These are phyloP conservation scores for Hyperoodon ampullatus DNA, from an alignment of 2,113 vertebrate genomes.

Conservation along the genomic window DNA sequence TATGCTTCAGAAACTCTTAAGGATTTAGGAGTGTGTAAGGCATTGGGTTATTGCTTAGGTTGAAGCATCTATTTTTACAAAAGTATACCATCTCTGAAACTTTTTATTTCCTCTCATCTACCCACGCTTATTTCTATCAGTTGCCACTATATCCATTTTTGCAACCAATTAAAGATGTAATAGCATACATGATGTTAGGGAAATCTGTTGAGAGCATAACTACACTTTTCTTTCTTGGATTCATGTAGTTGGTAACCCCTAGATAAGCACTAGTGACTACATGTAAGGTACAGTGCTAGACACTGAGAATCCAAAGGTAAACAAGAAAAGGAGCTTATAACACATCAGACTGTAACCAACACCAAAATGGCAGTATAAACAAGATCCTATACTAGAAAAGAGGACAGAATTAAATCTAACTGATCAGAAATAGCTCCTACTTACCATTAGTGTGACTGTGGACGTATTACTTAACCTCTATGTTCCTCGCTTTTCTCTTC, in stretches of 20 bases:
- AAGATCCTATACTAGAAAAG: background rate
- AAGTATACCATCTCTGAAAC: background rate
- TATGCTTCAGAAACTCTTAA: constrained; percentile 55
- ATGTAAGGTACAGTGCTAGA: background rate
- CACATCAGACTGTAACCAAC: background rate
- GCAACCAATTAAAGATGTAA: background rate
- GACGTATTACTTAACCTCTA: background rate
- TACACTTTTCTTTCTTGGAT: constrained; percentile 29
- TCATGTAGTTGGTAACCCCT: background rate
- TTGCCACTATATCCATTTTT: background rate
- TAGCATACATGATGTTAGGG: background rate
- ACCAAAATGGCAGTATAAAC: background rate
- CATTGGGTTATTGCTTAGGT: constrained; percentile 35
- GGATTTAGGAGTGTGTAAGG: constrained; percentile 44
- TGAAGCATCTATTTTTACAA: background rate
- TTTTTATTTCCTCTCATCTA: background rate
- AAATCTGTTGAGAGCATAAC: background rate
- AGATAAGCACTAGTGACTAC: background rate
- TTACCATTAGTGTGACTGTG: background rate
- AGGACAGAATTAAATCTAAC: background rate
- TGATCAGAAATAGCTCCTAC: background rate
- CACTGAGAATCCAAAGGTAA: background rate
- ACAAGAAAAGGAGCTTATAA: background rate
- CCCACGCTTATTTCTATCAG: background rate
- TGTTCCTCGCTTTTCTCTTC: background rate